Evolutionary conservation across 2,113 vertebrate genomes (phyloP), one percentile per base, ranked within the genome.

Genomic region (Heterocephalus glaber): DNA sequence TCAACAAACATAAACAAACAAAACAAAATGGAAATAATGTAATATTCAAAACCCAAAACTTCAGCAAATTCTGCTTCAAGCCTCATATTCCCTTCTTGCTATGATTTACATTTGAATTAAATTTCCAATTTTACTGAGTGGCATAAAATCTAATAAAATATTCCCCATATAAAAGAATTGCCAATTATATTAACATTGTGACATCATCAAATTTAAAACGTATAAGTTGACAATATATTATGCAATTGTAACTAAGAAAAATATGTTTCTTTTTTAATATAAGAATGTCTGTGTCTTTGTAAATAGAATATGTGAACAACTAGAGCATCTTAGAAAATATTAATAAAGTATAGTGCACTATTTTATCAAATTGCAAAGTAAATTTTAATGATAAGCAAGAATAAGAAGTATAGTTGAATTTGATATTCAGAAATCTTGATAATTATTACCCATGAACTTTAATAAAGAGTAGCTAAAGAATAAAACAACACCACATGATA

Each of bases 91-190:
- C 52, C 60, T 92, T 92, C 88, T 8, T 49, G 52, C 47, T 92
- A 49, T 97, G 97, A 97, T 98, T 97, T 97, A 82, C 83, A 97
- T 97, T 96, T 98, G 96, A 98, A 98, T 97, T 95, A 97, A 95
- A 92, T 97, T 98, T 98, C 66, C 87, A 90, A 70, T 97, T 98
- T 98, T 95, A 95, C 56, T 95, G 92, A 98, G n/a, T 98, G 95
- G 97, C 95, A 95, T 86, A 80, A 97, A 98, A 97, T 96, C 60
- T 98, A 98, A 98, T 98, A 97, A 97, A 10, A 96, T 97, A 77
- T 70, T 96, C 47, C 70, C 63, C 35, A 88, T 95, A 96, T 66
- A 22, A 97, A 96, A 96, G 22, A 94, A 97, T n/a, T 96, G 30
- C 96, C 89, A 92, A 86, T 96, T 97, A 70, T 92, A 92, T 85